Base-by-base conservation (phyloP, 2,888 invertebrate genomes). In the Trichogramma evanescens region DNA sequence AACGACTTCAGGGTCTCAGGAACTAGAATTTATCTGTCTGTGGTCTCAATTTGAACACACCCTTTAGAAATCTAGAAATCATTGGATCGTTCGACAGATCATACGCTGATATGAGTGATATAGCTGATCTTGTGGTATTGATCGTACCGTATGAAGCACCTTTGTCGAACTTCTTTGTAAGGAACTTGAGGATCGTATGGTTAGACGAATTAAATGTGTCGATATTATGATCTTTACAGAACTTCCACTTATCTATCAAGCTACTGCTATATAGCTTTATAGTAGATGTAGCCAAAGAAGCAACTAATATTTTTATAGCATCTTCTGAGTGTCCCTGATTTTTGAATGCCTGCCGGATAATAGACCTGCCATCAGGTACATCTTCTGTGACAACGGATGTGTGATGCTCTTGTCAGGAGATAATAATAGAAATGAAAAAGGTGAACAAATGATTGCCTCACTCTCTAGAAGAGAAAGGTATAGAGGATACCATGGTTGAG, bases 51-150 rank as follows among this genome's bases (percentile, higher is more conserved):
- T 57, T 66, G 26, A 10, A 66, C 2, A 66, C n/a, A 0, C 64
- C 66, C 13, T 63, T 66, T n/a, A 67, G 52, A 52, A 69, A 66
- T 39, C 66, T 59, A 48, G 51, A 52, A 6, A 65, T 62, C 26
- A 56, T 4, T 0, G 42, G 38, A 39, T 64, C 54, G 2, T 61
- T 52, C 2, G 60, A 59, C 4, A 65, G 54, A 8, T 59, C 57
- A 10, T 54, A 26, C 7, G 4, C 13, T 8, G 62, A 58, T 26
- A 68, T 49, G 13, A 68, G 26, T 1, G 66, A 64, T 5, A 67
- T 55, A 4, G 67, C 66, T 5, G 66, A 63, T 52, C 64, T 58
- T 49, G 26, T n/a, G 2, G 54, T 59, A 57, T 67, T 67, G 42
- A 66, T 53, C 0, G 66, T 64, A 7, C 63, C 60, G 51, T 66